These are phyloP conservation scores for Stenoptilia bipunctidactyla DNA, from an alignment of 2,888 invertebrate species.

Conservation along the genomic window DNA sequence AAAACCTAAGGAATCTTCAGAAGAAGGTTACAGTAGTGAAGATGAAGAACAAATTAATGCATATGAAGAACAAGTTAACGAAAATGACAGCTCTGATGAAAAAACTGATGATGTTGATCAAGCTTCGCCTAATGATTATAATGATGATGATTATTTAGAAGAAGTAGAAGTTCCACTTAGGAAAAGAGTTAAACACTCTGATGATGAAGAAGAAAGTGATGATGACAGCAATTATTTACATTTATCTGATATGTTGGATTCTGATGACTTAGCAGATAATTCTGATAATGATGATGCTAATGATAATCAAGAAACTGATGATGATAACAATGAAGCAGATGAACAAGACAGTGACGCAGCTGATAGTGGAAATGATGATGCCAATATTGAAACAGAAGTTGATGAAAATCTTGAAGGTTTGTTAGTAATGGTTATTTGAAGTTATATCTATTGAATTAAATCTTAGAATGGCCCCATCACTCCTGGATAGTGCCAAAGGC, in stretches of 20 bases:
- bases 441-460: too few relatives aligned
- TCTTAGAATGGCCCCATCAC: too few relatives aligned
- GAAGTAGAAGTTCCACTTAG: conserved; percentile 46
- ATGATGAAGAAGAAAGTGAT: conserved; percentile 47
- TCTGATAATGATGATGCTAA: conserved; percentile 13
- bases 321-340: conserved; percentile 11
- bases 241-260: conserved; percentile 49
- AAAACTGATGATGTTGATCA: conserved; percentile 7
- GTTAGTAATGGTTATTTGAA: too few relatives aligned
- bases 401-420: too few relatives aligned
- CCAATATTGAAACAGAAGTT: too few relatives aligned
- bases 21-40: conserved; percentile 51
- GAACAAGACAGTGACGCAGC: conserved; percentile 13
- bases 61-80: conserved; percentile 5
- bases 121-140: conserved; percentile 1
- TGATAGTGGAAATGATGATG: conserved; percentile 11
- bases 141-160: conserved; percentile 38
- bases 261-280: conserved; percentile 37
- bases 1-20: conserved; percentile 39
- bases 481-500: too few relatives aligned
- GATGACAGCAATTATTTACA: conserved; percentile 42
- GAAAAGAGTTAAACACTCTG: conserved; percentile 29
- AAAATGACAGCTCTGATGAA: conserved; percentile 2
- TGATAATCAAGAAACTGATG: conserved; percentile 8
- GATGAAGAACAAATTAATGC: conserved; percentile 20